These are phyloP conservation scores for Chymomyza amoena DNA, from an alignment of 2,888 invertebrate genomes.

Conservation along the genomic window DNA sequence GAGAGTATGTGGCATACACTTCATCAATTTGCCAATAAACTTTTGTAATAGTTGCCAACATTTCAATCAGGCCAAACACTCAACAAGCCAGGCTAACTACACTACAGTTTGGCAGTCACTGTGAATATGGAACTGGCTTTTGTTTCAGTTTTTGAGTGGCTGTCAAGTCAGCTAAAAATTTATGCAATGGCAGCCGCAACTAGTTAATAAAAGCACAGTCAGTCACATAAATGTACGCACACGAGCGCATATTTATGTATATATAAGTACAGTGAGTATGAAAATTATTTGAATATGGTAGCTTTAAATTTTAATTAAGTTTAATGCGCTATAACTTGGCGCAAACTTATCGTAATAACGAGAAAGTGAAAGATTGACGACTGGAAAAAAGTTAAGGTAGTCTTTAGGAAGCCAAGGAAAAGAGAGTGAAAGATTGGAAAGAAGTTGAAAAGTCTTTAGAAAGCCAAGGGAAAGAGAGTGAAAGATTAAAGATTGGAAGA, in stretches of 20 bases:
- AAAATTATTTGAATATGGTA: no score
- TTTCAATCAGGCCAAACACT: constrained; percentile 69
- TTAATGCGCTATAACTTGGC: no score
- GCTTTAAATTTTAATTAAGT: no score
- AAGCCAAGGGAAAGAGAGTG: no score
- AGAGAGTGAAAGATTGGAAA: no score
- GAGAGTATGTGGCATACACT: constrained; percentile 26
- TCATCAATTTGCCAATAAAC: constrained; percentile 74
- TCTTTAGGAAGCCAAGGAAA: no score
- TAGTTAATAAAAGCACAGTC: constrained; percentile 8
- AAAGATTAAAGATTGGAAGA: no score
- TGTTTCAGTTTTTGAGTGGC: constrained; percentile 23
- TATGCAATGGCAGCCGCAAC: constrained; percentile 58
- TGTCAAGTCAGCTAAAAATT: constrained; percentile 59
- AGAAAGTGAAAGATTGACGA: no score
- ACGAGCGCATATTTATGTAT: neutral
- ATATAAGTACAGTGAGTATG: no score
- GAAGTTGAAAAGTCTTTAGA: no score
- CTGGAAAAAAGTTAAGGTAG: no score
- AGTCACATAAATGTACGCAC: neutral
- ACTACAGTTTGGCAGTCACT: constrained; percentile 9
- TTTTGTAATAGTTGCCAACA: constrained; percentile 72
- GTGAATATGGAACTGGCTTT: neutral
- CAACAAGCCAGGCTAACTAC: constrained; percentile 20
- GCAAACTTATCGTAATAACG: no score